These are phyloP conservation scores for Hassar affinis DNA, from an alignment of 2,113 vertebrate species.

Conservation along the genomic window DNA sequence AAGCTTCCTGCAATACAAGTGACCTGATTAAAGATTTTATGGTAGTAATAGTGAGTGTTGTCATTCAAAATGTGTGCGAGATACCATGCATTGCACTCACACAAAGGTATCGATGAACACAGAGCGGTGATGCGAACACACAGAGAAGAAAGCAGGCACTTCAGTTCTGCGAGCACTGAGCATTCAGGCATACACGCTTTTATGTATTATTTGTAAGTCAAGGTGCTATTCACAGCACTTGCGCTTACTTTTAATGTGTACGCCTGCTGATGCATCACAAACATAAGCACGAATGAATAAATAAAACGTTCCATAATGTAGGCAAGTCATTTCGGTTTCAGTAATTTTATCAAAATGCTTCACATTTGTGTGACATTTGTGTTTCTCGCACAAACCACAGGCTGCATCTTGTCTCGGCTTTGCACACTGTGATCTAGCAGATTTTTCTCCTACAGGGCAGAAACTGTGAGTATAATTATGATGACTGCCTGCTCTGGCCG, in stretches of 20 bases:
- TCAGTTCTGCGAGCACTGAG: background rate
- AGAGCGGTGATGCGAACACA: background rate
- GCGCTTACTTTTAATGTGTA: background rate
- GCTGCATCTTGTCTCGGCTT: background rate
- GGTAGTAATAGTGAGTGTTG: background rate
- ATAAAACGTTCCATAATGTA: background rate
- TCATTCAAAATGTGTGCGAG: background rate
- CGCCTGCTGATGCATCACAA: background rate
- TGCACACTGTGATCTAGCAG: background rate
- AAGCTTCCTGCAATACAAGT: background rate
- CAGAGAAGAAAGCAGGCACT: background rate
- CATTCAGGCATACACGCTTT: background rate
- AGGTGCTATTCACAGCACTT: background rate
- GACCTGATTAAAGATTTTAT: background rate
- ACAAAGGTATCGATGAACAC: background rate
- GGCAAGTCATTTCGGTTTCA: background rate
- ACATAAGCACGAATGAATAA: background rate
- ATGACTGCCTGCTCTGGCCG: conserved; percentile 77
- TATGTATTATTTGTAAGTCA: background rate
- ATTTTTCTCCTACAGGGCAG: conserved; percentile 67
- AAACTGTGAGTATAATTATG: conserved; percentile 82
- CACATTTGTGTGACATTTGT: too few species aligned
- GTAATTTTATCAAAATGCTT: background rate
- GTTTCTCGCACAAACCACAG: background rate
- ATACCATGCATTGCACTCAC: background rate